phyloP scores from a whole-genome alignment of 2,888 invertebrate genomes.

The Hybos culiciformis region DNA sequence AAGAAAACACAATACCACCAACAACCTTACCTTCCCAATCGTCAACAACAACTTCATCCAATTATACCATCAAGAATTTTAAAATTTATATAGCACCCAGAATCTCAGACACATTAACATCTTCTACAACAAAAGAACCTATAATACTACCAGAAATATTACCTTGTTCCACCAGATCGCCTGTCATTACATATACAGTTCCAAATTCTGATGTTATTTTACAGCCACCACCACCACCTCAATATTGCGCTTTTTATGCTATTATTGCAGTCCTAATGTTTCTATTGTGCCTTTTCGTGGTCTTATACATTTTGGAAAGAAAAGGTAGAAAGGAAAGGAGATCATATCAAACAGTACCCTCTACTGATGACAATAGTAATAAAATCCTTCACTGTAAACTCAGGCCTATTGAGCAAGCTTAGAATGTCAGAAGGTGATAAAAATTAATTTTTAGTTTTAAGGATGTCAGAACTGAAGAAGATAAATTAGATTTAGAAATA shows the following conservation, averaged over 20 bases:
- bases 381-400: too few species aligned
- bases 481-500: neutral
- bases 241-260: slow-evolving; percentile 11
- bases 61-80: neutral
- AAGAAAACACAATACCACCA: neutral
- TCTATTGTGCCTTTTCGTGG: slow-evolving; percentile 15
- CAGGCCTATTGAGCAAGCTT: neutral
- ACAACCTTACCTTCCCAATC: neutral
- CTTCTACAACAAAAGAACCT: neutral
- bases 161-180: neutral
- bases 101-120: neutral
- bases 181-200: neutral
- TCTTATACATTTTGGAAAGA: slow-evolving; percentile 20
- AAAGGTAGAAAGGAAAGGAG: slow-evolving; percentile 22
- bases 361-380: slow-evolving; percentile 30
- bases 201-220: neutral
- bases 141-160: too few species aligned
- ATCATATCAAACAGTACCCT: slow-evolving; percentile 32
- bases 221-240: neutral
- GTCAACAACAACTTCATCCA: neutral
- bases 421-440: too few species aligned
- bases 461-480: neutral
- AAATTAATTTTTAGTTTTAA: neutral
- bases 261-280: slow-evolving; percentile 19
- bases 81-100: neutral